Evolutionary conservation across 2,797 vertebrate genomes (phyloP).

Genomic region (Spinus pinus): DNA sequence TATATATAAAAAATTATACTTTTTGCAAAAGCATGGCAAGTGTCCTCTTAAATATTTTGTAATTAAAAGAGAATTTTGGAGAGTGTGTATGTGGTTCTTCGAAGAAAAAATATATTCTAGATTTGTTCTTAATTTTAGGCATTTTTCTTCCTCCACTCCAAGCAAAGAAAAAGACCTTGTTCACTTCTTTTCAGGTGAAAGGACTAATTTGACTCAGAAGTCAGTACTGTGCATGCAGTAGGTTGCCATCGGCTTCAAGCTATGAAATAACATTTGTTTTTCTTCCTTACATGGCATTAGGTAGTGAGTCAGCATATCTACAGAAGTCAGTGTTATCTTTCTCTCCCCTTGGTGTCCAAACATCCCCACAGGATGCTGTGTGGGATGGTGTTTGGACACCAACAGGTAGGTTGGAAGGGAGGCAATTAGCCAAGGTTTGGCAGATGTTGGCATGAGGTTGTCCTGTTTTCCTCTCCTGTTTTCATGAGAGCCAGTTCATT

Average conservation of each 20-base stretch:
- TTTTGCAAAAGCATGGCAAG: neutral
- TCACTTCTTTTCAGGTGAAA: neutral
- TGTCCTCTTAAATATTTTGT: neutral
- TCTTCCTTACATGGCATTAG: neutral
- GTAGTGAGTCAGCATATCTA: neutral
- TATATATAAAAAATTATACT: neutral
- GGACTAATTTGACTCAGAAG: neutral
- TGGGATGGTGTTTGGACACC: neutral
- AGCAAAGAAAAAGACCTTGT: neutral
- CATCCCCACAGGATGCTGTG: neutral
- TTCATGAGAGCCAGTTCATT: neutral
- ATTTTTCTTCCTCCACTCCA: neutral
- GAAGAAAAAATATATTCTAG: neutral
- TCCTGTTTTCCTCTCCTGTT: neutral
- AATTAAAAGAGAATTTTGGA: neutral
- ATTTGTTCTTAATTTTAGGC: neutral
- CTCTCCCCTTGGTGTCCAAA: neutral
- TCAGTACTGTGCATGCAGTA: neutral
- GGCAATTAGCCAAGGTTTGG: neutral
- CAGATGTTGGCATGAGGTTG: neutral
- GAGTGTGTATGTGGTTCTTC: neutral
- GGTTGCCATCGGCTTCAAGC: neutral
- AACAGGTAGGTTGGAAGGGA: neutral
- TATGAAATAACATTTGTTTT: neutral
- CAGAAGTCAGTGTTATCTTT: neutral